A percentile compares a stretch with the other conserved stretches of the same genome.
Evolutionary conservation across 1,140 invertebrate genomes (phyloP).

Genomic region (Tetramorium simillimum): DNA sequence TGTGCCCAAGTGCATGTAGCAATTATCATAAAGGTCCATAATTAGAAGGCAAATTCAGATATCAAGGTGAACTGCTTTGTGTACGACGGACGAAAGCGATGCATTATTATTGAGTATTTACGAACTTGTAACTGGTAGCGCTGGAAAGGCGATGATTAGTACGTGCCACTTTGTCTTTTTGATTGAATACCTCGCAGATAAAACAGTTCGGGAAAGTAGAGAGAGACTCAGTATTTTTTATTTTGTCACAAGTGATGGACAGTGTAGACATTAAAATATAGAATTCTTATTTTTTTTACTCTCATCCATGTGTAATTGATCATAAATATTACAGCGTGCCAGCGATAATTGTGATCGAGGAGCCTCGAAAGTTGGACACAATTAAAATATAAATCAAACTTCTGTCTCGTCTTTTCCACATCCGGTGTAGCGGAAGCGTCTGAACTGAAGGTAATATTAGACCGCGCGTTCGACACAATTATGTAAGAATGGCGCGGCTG

Average conservation of each 20-base stretch:
- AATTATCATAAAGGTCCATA: not conserved
- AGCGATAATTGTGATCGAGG: not conserved
- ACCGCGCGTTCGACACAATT: not conserved
- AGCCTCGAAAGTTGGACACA: not conserved
- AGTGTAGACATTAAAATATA: constrained; percentile 6
- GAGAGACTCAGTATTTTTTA: not conserved
- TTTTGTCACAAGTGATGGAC: constrained; percentile 3
- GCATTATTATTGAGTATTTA: constrained; percentile 37
- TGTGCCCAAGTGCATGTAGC: not conserved
- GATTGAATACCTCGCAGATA: constrained; percentile 14
- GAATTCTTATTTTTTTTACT: not conserved
- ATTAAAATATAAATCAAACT: not conserved
- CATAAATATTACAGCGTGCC: not conserved
- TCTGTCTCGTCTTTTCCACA: not conserved
- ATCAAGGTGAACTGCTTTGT: constrained; percentile 29
- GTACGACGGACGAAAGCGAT: not conserved
- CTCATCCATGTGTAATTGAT: not conserved
- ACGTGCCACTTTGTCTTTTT: not conserved
- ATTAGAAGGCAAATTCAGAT: constrained; percentile 34
- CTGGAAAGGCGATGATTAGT: constrained; percentile 1
- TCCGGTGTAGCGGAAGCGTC: not conserved
- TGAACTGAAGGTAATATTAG: not conserved
- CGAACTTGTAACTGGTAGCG: not conserved
- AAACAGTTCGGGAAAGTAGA: not conserved
- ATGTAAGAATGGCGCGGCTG: not conserved